These are phyloP conservation scores for Phalloptychus januarius DNA, from an alignment of 2,797 vertebrate species.

Conservation along the genomic window DNA sequence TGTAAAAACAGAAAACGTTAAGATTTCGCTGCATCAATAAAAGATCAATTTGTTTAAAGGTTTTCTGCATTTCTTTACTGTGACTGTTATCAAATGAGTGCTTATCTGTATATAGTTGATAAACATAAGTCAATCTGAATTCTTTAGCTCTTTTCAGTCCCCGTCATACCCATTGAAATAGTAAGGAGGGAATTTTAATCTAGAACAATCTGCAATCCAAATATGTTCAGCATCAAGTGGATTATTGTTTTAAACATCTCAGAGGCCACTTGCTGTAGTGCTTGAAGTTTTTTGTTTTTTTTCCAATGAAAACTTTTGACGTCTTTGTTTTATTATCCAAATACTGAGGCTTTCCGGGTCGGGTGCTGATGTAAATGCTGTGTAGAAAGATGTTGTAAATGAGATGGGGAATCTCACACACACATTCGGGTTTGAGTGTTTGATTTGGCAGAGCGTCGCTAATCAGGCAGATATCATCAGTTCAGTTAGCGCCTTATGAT, in stretches of 20 bases:
- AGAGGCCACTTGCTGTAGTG: background rate
- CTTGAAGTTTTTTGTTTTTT: background rate
- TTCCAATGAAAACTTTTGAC: background rate
- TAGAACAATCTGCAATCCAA: background rate
- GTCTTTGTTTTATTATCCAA: background rate
- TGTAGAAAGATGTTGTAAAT: conserved; percentile 56
- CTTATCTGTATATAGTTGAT: background rate
- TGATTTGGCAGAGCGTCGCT: conserved; percentile 50
- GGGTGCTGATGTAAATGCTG: conserved; percentile 50
- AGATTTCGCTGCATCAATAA: background rate
- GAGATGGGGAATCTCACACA: conserved; percentile 58
- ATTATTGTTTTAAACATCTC: background rate
- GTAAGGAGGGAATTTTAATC: background rate
- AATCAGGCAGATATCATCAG: conserved; percentile 56
- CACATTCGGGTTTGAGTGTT: conserved; percentile 56
- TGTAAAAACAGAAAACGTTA: background rate
- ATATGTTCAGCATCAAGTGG: background rate
- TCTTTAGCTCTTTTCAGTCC: background rate
- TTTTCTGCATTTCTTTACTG: background rate
- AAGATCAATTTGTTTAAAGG: background rate
- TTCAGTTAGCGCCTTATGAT: conserved; percentile 51
- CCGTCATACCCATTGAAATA: background rate
- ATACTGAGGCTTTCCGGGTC: conserved; percentile 60
- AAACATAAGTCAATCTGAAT: background rate
- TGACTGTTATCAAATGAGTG: background rate